Conservation (phyloP, 2,797 vertebrate genomes). For the Rhabdomys pumilio region DNA sequence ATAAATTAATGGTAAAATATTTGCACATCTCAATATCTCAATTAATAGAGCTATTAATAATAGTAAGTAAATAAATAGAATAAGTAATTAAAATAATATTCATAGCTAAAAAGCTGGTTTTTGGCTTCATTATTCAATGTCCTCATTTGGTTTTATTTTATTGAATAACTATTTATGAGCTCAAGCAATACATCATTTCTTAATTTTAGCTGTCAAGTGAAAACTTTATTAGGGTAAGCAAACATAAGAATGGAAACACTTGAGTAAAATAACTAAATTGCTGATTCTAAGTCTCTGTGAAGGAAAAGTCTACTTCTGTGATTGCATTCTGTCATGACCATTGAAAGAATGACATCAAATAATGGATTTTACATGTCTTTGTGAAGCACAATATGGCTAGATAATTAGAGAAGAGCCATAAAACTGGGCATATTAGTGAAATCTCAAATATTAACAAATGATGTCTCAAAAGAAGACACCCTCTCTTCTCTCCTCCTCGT, state of each 20-base stretch:
- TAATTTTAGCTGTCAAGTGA: conserved; percentile 77
- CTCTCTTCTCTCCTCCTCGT: too few relatives aligned
- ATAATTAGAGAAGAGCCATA: conserved; percentile 44
- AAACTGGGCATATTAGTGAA: conserved; percentile 42
- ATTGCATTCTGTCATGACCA: background rate
- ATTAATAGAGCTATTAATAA: conserved; percentile 74
- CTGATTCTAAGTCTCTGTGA: conserved; percentile 33
- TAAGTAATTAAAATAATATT: conserved; percentile 76
- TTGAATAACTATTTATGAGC: conserved; percentile 72
- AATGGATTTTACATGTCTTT: conserved; percentile 35
- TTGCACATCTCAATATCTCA: conserved; percentile 46
- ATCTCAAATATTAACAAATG: conserved; percentile 7
- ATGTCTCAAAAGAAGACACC: conserved; percentile 30
- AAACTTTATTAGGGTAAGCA: conserved; percentile 64
- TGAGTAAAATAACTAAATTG: conserved; percentile 65
- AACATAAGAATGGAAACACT: conserved; percentile 66
- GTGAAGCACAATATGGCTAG: background rate
- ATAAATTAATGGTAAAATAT: conserved; percentile 26
- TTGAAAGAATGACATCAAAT: conserved; percentile 39
- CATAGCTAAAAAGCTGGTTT: conserved; percentile 72
- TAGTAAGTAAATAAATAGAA: conserved; percentile 61
- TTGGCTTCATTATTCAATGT: conserved; percentile 75
- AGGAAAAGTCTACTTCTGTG: background rate
- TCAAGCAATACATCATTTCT: conserved; percentile 76
- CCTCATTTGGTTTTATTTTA: conserved; percentile 75